These are phyloP conservation scores for Petrocephalus zakoni DNA, from an alignment of 2,113 vertebrate genomes.

Conservation along the genomic window DNA sequence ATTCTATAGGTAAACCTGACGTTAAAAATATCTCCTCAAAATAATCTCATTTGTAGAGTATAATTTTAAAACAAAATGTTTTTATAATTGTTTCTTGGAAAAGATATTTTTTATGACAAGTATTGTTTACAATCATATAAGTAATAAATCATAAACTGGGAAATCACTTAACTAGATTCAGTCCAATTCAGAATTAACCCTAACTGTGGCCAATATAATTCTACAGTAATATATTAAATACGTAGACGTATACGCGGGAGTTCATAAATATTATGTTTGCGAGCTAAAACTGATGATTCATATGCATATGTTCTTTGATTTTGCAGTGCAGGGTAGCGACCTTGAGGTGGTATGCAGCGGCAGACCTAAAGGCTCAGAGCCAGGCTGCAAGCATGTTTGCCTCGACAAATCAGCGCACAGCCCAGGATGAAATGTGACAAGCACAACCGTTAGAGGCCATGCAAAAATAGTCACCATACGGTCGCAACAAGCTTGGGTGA, in stretches of 20 bases:
- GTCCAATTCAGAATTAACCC: constrained; percentile 34
- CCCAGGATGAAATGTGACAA: constrained; percentile 57
- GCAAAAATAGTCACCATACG: constrained; percentile 59
- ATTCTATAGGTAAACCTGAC: background rate
- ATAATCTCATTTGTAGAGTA: background rate
- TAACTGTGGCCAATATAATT: constrained; percentile 31
- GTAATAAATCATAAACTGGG: background rate
- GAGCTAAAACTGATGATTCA: background rate
- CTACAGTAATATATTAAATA: background rate
- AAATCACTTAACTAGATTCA: constrained; percentile 7
- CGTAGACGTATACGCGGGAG: background rate
- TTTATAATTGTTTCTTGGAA: background rate
- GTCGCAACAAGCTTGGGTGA: constrained; percentile 44
- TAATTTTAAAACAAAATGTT: background rate
- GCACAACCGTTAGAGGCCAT: constrained; percentile 47
- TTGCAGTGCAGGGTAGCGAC: constrained; percentile 31
- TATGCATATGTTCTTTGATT: background rate
- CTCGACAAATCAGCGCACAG: constrained; percentile 41
- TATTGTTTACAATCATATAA: background rate
- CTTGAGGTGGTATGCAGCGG: constrained; percentile 34
- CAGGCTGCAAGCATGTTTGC: constrained; percentile 31
- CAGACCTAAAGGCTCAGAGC: background rate
- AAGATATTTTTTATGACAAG: background rate
- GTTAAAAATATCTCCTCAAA: background rate
- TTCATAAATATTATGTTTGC: background rate